Conservation (phyloP, 1,140 invertebrate genomes). For the Helicoverpa zea region DNA sequence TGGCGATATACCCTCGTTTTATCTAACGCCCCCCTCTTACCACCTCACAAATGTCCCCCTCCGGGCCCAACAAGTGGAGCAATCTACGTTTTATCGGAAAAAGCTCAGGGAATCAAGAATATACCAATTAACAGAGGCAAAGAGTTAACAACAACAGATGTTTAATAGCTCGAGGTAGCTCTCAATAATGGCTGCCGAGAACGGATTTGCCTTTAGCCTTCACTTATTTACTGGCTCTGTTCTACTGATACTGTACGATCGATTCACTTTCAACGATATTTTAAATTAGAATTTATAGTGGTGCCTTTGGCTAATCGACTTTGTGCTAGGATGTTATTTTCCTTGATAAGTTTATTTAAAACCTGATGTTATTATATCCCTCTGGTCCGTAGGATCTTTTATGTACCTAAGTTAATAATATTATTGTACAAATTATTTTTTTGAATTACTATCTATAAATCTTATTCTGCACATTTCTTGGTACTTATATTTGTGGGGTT, state of each 20-base stretch:
- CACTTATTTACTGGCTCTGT: conserved; percentile 25
- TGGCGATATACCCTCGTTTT: conserved; percentile 80
- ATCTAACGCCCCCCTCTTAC: conserved; percentile 65
- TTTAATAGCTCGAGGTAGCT: conserved; percentile 49
- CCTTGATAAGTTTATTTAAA: background rate
- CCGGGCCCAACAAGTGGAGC: conserved; percentile 71
- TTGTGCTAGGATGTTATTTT: background rate
- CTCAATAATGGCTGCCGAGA: conserved; percentile 40
- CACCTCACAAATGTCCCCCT: conserved; percentile 57
- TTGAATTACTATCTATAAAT: too few species aligned
- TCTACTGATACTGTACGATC: conserved; percentile 8
- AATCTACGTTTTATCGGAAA: conserved; percentile 78
- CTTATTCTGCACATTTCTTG: too few species aligned
- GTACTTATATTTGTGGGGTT: background rate
- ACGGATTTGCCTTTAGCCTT: conserved; percentile 46
- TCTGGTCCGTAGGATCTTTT: too few species aligned
- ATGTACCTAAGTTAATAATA: background rate
- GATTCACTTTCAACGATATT: conserved; percentile 9
- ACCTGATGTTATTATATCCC: background rate
- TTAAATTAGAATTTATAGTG: conserved; percentile 2
- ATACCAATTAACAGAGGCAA: conserved; percentile 72
- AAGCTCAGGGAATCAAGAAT: conserved; percentile 75
- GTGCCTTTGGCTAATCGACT: background rate
- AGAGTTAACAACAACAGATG: conserved; percentile 59
- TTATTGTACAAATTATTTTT: too few species aligned